These are phyloP conservation scores for Nycticorax nycticorax DNA, from an alignment of 2,113 vertebrate genomes.

Conservation along the genomic window DNA sequence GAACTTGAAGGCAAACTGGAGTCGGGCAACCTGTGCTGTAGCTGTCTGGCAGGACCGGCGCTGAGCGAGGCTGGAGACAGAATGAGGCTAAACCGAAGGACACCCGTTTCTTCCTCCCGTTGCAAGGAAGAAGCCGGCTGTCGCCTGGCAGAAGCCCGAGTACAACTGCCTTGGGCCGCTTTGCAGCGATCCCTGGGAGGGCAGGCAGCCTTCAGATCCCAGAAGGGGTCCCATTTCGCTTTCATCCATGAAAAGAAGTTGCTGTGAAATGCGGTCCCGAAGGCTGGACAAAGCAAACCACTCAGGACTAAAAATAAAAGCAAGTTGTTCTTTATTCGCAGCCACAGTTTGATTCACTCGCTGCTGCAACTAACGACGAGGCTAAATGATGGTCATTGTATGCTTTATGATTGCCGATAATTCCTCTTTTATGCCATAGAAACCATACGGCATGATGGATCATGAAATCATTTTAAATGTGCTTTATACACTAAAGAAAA, in stretches of 20 bases:
- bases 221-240: background rate
- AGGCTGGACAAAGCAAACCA: background rate
- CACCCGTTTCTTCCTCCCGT: background rate
- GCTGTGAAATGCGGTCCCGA: background rate
- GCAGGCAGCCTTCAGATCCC: fast-evolving
- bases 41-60: background rate
- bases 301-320: background rate
- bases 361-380: background rate
- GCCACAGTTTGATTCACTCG: background rate
- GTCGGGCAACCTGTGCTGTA: background rate
- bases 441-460: background rate
- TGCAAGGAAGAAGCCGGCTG: background rate
- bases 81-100: background rate
- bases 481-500: background rate
- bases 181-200: background rate
- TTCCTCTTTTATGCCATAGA: background rate
- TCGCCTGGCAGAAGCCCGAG: background rate
- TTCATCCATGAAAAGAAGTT: background rate
- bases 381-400: background rate
- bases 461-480: background rate
- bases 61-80: background rate
- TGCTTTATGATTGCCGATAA: background rate
- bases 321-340: background rate
- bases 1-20: background rate
- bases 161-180: fast-evolving